Percentiles rank a stretch among this genome's conserved stretches.
phyloP scores from a whole-genome alignment of 2,797 vertebrate species.

The Oreonectes daqikongensis region DNA sequence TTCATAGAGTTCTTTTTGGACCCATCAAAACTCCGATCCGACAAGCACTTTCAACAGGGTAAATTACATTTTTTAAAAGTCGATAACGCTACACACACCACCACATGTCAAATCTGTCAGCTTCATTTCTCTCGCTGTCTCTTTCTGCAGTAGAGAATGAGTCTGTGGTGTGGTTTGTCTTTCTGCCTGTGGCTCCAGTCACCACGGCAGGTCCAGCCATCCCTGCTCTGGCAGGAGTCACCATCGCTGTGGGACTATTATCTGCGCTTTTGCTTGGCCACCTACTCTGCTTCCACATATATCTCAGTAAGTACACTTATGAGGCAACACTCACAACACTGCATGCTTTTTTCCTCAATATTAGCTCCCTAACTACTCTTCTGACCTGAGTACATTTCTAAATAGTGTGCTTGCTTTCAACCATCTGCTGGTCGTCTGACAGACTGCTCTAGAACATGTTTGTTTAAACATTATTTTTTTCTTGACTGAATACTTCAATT shows the following conservation, averaged over 20 bases:
- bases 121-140: not conserved
- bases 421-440: not conserved
- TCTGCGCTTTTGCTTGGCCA: slow-evolving; percentile 85
- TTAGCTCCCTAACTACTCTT: not conserved
- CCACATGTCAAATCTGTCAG: not conserved
- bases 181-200: slow-evolving; percentile 84
- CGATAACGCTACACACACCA: not conserved
- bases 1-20: slow-evolving; percentile 91
- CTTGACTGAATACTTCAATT: too few relatives aligned
- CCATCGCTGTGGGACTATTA: slow-evolving; percentile 83
- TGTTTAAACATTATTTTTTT: too few relatives aligned
- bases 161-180: slow-evolving; percentile 87
- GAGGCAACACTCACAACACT: not conserved
- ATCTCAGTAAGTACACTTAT: slow-evolving; percentile 83
- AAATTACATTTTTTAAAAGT: slow-evolving; percentile 16
- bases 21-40: slow-evolving; percentile 82
- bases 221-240: slow-evolving; percentile 81
- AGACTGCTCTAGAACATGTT: too few relatives aligned
- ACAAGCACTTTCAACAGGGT: slow-evolving; percentile 81
- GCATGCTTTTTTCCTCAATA: not conserved
- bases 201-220: slow-evolving; percentile 79
- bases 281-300: slow-evolving; percentile 92
- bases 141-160: slow-evolving; percentile 81
- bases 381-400: too few relatives aligned
- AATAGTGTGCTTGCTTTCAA: not conserved